Percentiles rank a stretch among this genome's conserved stretches.
Conservation (phyloP, 1,140 invertebrate genomes). For the Drosophila littoralis region DNA sequence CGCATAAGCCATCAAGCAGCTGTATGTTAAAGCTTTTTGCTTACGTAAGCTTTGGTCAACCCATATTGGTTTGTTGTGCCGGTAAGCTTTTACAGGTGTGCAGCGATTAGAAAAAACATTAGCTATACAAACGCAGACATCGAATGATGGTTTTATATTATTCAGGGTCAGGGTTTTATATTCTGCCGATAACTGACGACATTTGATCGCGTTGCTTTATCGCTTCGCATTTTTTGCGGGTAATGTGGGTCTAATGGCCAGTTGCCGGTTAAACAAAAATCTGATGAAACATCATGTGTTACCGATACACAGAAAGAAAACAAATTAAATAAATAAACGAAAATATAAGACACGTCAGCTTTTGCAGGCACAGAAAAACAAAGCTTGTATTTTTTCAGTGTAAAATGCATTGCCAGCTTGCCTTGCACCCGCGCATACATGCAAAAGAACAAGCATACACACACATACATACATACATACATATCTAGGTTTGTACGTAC, state of each 20-base stretch:
- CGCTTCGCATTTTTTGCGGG: not conserved
- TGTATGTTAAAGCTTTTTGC: constrained; percentile 28
- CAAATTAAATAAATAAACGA: not conserved
- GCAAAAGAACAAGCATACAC: not conserved
- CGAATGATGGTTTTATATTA: constrained; percentile 13
- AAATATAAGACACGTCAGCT: constrained; percentile 12
- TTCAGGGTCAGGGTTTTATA: constrained; percentile 45
- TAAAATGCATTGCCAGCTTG: constrained; percentile 6
- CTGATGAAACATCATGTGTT: constrained; percentile 18
- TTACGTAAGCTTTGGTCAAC: constrained; percentile 12
- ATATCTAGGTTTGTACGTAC: constrained; percentile 1
- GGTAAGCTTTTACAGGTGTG: constrained; percentile 24
- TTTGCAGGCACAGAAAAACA: not conserved
- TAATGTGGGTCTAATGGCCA: not conserved
- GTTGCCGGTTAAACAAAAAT: constrained; percentile 6
- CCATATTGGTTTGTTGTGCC: constrained; percentile 3
- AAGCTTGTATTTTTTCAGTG: constrained; percentile 1
- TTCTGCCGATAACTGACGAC: not conserved
- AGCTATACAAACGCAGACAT: constrained; percentile 3
- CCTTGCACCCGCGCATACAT: not conserved
- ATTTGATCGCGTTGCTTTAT: constrained; percentile 15
- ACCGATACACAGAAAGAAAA: not conserved
- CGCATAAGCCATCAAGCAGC: constrained; percentile 13
- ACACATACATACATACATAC: not conserved
- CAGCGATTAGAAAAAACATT: constrained; percentile 13